Conservation (phyloP, 1,140 invertebrate species). For the Drosophila seguyi region DNA sequence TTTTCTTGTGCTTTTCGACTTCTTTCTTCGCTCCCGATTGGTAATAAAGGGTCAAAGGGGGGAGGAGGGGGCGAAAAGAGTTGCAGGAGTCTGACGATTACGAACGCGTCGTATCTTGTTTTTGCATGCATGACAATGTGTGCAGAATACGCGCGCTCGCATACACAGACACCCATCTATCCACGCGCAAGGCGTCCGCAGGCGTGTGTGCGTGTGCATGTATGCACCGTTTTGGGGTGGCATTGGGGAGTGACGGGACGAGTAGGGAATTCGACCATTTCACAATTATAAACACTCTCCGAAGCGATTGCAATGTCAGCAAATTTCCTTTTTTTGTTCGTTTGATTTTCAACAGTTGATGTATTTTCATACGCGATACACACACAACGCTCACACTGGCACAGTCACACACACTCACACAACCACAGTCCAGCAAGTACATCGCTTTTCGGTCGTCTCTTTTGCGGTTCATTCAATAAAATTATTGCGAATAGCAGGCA, state of each 20-base stretch:
- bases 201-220: constrained; percentile 28
- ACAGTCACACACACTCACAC: constrained; percentile 22
- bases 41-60: constrained; percentile 25
- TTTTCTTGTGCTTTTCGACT: constrained; percentile 19
- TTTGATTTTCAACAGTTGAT: constrained; percentile 31
- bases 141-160: constrained; percentile 54
- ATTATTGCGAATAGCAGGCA: constrained; percentile 78
- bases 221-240: constrained; percentile 64
- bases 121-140: constrained; percentile 68
- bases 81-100: constrained; percentile 46
- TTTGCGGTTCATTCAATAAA: constrained; percentile 79
- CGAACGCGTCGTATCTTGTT: constrained; percentile 64
- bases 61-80: neutral
- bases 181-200: constrained; percentile 8
- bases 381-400: constrained; percentile 45
- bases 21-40: constrained; percentile 19
- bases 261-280: constrained; percentile 30
- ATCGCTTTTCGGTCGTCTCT: constrained; percentile 69
- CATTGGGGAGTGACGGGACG: constrained; percentile 19
- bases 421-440: constrained; percentile 57
- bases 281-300: constrained; percentile 39
- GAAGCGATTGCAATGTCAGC: constrained; percentile 36
- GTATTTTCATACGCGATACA: constrained; percentile 51
- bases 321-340: constrained; percentile 13
- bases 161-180: constrained; percentile 19